These are phyloP conservation scores for Bursaphelenchus mucronatus DNA, from an alignment of 1,140 invertebrate species.

Conservation along the genomic window DNA sequence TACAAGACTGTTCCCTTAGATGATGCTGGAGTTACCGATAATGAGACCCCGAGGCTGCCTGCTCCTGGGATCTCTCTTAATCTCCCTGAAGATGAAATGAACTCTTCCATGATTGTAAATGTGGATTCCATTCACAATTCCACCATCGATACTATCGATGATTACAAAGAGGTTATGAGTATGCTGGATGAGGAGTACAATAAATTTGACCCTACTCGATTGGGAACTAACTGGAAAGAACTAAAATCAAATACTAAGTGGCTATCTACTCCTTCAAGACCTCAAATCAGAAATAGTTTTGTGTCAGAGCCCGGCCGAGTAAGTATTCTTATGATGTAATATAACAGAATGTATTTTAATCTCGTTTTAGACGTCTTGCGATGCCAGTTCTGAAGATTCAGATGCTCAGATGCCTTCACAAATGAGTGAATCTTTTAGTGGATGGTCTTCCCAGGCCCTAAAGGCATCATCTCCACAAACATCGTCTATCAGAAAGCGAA, in stretches of 20 bases:
- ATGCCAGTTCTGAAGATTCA: conserved; percentile 13
- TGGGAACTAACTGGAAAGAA: conserved; percentile 19
- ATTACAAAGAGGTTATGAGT: conserved; percentile 16
- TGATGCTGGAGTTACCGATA: conserved; percentile 1
- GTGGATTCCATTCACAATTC: not conserved
- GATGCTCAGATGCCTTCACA: not conserved
- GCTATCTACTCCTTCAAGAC: not conserved
- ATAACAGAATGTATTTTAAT: not conserved
- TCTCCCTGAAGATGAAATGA: conserved; percentile 8
- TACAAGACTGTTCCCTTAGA: conserved; percentile 14
- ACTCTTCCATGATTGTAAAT: conserved; percentile 7
- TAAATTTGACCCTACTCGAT: not conserved
- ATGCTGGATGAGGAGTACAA: conserved; percentile 4
- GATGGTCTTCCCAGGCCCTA: not conserved
- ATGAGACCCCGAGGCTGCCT: not conserved
- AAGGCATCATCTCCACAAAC: not conserved
- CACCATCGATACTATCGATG: conserved; percentile 3
- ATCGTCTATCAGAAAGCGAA: not conserved
- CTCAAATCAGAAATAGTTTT: not conserved
- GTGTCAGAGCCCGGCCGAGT: not conserved
- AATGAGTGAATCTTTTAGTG: conserved; percentile 15
- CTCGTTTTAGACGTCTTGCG: conserved; percentile 19
- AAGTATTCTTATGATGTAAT: not conserved
- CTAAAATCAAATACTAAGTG: conserved; percentile 5
- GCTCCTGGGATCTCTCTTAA: not conserved